Evolutionary conservation across 2,888 invertebrate species (phyloP), one percentile per base, ranked within the genome.

Genomic region (Acanthosepion lycidas): DNA sequence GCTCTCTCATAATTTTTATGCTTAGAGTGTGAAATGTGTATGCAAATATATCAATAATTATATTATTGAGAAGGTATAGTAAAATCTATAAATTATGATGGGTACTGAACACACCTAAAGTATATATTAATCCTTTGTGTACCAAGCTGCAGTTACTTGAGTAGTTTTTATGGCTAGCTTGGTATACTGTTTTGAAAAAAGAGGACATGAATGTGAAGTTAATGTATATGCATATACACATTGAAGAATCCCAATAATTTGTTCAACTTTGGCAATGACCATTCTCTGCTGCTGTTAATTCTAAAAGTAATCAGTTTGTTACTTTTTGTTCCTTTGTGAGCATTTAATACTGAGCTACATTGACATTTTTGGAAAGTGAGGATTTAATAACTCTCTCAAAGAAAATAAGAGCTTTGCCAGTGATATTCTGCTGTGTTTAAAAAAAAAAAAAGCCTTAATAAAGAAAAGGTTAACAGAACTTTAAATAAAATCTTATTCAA

Each of bases 191-290:
- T 5, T 23, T 20, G 23, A 26, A 55, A 5, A 55, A 55, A 18
- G 55, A 55, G 20, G 8, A 15, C 0, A 55, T 4, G 20, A 20
- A 20, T 78, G n/a, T 28, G 78, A 78, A 33, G 12, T 4, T 78
- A 78, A 78, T 12, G 12, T 78, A 33, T 78, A 28, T 12, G 28
- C n/a, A 9, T 15, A 78, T 8, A 78, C 78, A 78, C n/a, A 78
- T 33, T 78, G n/a, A 33, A 78, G 78, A 33, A 15, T 78, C 18
- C 78, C 33, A 78, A n/a, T n/a, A n/a, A 78, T 33, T n/a, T 33
- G 78, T 78, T 78, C 78, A 78, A 78, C 78, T 78, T 78, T 78
- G 78, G 78, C 78, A n/a, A n/a, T n/a, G 23, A 78, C 78, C 78
- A 78, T 78, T 78, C 78, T 78, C 33, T 33, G 78, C 78, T 78